phyloP scores from a whole-genome alignment of 2,797 vertebrate genomes.

The Gobio occitaniae region DNA sequence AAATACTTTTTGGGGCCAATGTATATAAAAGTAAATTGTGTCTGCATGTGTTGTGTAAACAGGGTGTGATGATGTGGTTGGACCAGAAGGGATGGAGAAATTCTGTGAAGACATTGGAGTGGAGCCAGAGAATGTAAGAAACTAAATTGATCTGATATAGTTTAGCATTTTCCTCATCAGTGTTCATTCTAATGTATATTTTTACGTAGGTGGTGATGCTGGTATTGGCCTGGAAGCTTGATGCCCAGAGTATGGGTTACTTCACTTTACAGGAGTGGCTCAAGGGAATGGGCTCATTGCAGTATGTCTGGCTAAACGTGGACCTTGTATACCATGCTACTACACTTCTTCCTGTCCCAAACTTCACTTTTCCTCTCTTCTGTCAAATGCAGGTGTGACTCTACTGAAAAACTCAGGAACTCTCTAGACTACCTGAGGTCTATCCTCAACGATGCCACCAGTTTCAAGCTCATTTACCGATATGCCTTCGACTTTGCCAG shows the following conservation, averaged over 20 bases:
- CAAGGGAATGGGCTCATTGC: constrained; percentile 97
- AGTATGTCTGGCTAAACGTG: constrained; percentile 81
- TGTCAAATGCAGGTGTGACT: constrained; percentile 87
- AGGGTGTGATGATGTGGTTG: constrained; percentile 95
- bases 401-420: constrained; percentile 96
- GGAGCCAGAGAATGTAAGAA: constrained; percentile 96
- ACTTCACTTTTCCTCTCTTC: background rate
- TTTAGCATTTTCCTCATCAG: background rate
- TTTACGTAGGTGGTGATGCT: constrained; percentile 95
- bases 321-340: background rate
- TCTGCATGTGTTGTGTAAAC: constrained; percentile 56
- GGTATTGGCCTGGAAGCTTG: constrained; percentile 98
- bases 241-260: constrained; percentile 99
- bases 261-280: constrained; percentile 99
- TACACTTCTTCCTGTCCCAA: background rate
- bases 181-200: constrained; percentile 28
- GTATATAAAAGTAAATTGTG: constrained; percentile 3
- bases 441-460: constrained; percentile 95
- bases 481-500: constrained; percentile 99
- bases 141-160: background rate
- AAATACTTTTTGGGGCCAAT: background rate
- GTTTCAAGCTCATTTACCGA: constrained; percentile 99
- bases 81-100: constrained; percentile 99
- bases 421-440: constrained; percentile 98
- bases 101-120: constrained; percentile 99